Evolutionary conservation across 2,797 vertebrate genomes (phyloP).

Genomic region (Argentina silus): DNA sequence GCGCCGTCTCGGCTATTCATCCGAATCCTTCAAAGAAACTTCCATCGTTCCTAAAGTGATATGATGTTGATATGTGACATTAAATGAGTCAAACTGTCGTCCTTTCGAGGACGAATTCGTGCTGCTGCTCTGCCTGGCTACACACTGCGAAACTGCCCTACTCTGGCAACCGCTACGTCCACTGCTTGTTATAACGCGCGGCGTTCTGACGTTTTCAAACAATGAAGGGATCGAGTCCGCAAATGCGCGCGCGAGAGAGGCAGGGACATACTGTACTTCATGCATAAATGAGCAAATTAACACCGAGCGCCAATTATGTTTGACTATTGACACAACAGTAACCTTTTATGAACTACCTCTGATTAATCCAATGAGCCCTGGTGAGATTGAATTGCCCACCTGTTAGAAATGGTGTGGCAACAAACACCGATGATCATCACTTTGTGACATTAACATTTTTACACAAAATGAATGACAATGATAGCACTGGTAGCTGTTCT

Average conservation of each 20-base stretch:
- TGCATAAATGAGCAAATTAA: not conserved
- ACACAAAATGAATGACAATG: too few species aligned
- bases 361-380: not conserved
- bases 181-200: conserved; percentile 45
- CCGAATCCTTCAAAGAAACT: not conserved
- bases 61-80: not conserved
- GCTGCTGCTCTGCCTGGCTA: not conserved
- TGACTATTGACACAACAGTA: not conserved
- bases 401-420: too few species aligned
- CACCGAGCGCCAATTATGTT: not conserved
- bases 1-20: conserved; percentile 26
- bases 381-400: too few species aligned
- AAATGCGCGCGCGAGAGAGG: conserved; percentile 13
- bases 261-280: not conserved
- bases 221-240: conserved; percentile 22
- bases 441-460: too few species aligned
- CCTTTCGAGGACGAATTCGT: not conserved
- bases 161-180: conserved; percentile 28
- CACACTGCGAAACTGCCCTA: not conserved
- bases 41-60: not conserved
- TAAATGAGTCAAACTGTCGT: not conserved
- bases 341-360: not conserved
- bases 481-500: too few species aligned
- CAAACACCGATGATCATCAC: too few species aligned
- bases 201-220: conserved; percentile 43